Evolutionary conservation across 2,888 invertebrate genomes (phyloP), one percentile per base, ranked within the genome.

Genomic region (Sturmia bella): DNA sequence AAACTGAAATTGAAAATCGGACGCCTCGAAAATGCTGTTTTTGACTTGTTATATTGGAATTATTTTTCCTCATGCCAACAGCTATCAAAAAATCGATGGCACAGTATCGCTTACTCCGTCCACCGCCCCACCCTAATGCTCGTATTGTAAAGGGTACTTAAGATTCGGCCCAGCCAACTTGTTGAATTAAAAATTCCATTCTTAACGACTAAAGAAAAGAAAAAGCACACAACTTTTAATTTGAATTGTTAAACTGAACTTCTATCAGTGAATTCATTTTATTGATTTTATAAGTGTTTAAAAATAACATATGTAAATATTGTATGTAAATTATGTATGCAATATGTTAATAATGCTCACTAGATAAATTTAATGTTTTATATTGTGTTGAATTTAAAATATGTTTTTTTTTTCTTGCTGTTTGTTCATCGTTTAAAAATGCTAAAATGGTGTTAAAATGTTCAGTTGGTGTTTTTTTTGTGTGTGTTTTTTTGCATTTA

Each of bases 381-480:
- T 19, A 54, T 15, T 52, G 66, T 66, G 7, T 54, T 15, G 72
- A 78, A 78, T 78, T 72, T 59, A 21, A 72, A 78, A 43, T 11
- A 50, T 24, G n/a, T n/a, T n/a, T n/a, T n/a, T n/a, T n/a, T n/a
- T 68, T 54, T 37, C 56, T 19, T 19, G 4, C 37, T 21, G 13
- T 61, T 13, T 17, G 0, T 72, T 69, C 13, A 57, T 17, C 41
- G 19, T 15, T 73, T 78, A 68, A 32, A 79, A 73, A 73, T 79
- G 57, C 72, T 73, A 61, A 66, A 79, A 66, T 68, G 52, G 59
- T 73, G 78, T 59, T 66, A 59, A 79, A 79, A 39, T 73, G 32
- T 66, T 43, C 39, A 66, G 2, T 41, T 75, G n/a, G n/a, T n/a
- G 48, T 39, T 57, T 59, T 66, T 48, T 19, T 32, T 5, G n/a